Evolutionary conservation across 2,888 invertebrate species (phyloP).

Genomic region (Liodrosophila aerea): DNA sequence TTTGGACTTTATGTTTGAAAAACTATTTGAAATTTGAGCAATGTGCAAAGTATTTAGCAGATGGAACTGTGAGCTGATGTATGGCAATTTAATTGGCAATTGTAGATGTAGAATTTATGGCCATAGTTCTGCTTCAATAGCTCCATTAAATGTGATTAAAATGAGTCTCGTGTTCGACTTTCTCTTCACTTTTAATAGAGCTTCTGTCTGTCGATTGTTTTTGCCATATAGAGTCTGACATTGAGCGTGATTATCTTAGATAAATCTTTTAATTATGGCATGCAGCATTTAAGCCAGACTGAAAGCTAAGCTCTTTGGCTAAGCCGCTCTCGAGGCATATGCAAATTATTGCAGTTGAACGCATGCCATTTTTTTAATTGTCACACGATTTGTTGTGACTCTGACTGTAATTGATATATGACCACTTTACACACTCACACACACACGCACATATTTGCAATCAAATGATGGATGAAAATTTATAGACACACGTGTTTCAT

Average conservation of each 20-base stretch:
- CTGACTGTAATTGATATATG: conserved; percentile 73
- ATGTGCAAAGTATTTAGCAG: background rate
- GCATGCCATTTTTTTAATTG: conserved; percentile 65
- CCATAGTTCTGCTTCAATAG: too few relatives aligned
- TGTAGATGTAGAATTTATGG: too few relatives aligned
- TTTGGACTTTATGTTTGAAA: too few relatives aligned
- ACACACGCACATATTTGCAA: conserved; percentile 7
- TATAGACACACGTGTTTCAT: conserved; percentile 57
- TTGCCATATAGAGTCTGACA: conserved; percentile 32
- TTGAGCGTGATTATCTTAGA: conserved; percentile 26
- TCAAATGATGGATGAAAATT: conserved; percentile 26
- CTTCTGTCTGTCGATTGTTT: conserved; percentile 2
- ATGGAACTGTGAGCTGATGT: background rate
- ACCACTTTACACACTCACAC: conserved; percentile 28
- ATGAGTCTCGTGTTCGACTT: background rate
- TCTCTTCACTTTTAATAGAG: background rate
- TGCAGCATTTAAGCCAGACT: conserved; percentile 20
- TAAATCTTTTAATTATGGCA: conserved; percentile 27
- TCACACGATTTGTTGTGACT: conserved; percentile 74
- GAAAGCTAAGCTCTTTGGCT: conserved; percentile 54
- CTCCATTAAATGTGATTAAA: too few relatives aligned
- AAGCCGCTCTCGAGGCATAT: conserved; percentile 60
- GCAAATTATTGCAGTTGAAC: conserved; percentile 60
- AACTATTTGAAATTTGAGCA: too few relatives aligned
- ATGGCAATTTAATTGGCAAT: too few relatives aligned